Evolutionary conservation across 2,113 vertebrate genomes (phyloP).

Genomic region (Sitta europaea): DNA sequence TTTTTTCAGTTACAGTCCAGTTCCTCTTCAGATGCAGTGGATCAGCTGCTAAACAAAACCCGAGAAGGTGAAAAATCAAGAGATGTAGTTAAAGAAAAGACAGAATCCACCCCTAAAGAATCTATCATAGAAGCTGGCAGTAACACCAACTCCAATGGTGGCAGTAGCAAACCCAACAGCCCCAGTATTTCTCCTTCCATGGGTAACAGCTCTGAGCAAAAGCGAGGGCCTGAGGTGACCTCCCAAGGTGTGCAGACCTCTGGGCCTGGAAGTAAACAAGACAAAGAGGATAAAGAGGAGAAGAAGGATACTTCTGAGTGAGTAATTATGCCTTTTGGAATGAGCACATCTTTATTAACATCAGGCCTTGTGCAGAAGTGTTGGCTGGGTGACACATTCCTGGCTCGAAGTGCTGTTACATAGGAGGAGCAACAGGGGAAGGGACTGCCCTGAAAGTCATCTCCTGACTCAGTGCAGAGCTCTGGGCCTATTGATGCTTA

Average conservation of each 20-base stretch:
- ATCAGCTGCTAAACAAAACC: slow-evolving; percentile 87
- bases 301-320: slow-evolving; percentile 93
- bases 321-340: slow-evolving; percentile 66
- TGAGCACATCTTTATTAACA: not conserved
- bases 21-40: slow-evolving; percentile 86
- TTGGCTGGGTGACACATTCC: not conserved
- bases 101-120: slow-evolving; percentile 77
- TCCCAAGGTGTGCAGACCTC: slow-evolving; percentile 96
- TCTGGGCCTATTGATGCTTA: not conserved
- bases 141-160: slow-evolving; percentile 68
- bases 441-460: not conserved
- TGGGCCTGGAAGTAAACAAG: slow-evolving; percentile 82
- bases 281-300: slow-evolving; percentile 91
- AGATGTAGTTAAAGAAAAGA: slow-evolving; percentile 87
- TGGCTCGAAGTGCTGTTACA: not conserved
- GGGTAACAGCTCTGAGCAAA: slow-evolving; percentile 78
- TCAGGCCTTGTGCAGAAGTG: not conserved
- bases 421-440: not conserved
- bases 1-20: slow-evolving; percentile 89
- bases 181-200: slow-evolving; percentile 85
- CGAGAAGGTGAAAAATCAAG: slow-evolving; percentile 90
- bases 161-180: slow-evolving; percentile 87
- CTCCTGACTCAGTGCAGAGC: not conserved
- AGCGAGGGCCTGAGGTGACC: slow-evolving; percentile 90
- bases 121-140: slow-evolving; percentile 74